These are phyloP conservation scores for Flexamia atlantica DNA, from an alignment of 2,888 invertebrate genomes.

Conservation along the genomic window DNA sequence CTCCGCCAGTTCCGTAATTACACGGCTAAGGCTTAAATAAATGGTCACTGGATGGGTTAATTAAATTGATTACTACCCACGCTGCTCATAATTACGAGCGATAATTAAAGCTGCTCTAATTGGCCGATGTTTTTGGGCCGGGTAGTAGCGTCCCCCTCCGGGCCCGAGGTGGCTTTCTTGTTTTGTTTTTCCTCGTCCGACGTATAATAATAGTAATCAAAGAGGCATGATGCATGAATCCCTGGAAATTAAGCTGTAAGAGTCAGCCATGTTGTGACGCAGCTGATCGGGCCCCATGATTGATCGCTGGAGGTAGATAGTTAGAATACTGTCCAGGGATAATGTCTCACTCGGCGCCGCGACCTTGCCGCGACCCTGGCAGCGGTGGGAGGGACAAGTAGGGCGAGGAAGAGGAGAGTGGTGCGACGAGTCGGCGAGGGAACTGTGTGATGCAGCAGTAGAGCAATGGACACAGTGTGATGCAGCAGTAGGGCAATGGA, in stretches of 20 bases:
- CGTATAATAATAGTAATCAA: slow-evolving; percentile 66
- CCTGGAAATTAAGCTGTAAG: slow-evolving; percentile 65
- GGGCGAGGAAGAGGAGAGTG: no score
- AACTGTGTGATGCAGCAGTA: no score
- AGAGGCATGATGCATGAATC: slow-evolving; percentile 66
- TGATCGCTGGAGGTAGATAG: slow-evolving; percentile 48
- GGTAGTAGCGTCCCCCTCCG: slow-evolving; percentile 56
- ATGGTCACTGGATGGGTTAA: slow-evolving; percentile 51
- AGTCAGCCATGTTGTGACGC: slow-evolving; percentile 55
- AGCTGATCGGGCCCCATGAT: slow-evolving; percentile 38
- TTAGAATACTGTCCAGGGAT: slow-evolving; percentile 46
- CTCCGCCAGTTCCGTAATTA: slow-evolving; percentile 19
- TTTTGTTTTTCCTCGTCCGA: slow-evolving; percentile 61
- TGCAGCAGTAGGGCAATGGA: no score
- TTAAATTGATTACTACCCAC: slow-evolving; percentile 57
- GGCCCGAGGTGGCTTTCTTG: slow-evolving; percentile 58
- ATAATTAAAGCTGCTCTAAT: slow-evolving; percentile 53
- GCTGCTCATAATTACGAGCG: slow-evolving; percentile 39
- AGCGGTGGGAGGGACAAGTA: no score
- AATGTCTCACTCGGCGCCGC: slow-evolving; percentile 48
- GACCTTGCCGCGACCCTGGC: no score
- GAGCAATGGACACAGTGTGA: no score
- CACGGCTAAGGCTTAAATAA: slow-evolving; percentile 25
- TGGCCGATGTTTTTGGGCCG: slow-evolving; percentile 57
- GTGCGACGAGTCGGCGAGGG: no score